phyloP scores from a whole-genome alignment of 2,888 invertebrate genomes.

The Orthonevra nobilis region DNA sequence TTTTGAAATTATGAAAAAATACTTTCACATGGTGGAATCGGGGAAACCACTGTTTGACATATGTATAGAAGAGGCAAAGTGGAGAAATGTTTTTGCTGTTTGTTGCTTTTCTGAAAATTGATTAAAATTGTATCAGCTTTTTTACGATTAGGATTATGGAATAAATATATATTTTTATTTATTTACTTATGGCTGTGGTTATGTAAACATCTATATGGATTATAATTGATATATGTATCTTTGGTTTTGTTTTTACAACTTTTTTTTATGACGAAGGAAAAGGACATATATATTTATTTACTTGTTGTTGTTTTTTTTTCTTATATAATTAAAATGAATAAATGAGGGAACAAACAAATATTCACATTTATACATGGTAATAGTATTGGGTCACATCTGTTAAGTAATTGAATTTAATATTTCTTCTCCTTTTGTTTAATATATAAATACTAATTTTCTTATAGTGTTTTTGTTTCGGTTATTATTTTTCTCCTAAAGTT shows the following conservation, averaged over 20 bases:
- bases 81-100: slow-evolving; percentile 16
- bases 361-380: slow-evolving; percentile 54
- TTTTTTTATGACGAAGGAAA: slow-evolving; percentile 10
- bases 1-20: slow-evolving; percentile 14
- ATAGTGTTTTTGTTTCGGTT: slow-evolving; percentile 19
- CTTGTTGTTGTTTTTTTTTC: not conserved
- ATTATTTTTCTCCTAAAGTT: slow-evolving; percentile 23
- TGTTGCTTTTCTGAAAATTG: slow-evolving; percentile 11
- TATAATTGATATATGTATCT: slow-evolving; percentile 36
- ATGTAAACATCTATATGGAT: slow-evolving; percentile 44
- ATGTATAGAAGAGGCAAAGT: slow-evolving; percentile 43
- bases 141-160: slow-evolving; percentile 20
- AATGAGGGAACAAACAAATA: slow-evolving; percentile 9
- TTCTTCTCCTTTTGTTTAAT: not conserved
- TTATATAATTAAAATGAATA: not conserved
- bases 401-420: slow-evolving; percentile 30
- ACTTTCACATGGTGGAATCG: slow-evolving; percentile 40
- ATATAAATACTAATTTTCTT: slow-evolving; percentile 6
- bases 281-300: slow-evolving; percentile 20
- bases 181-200: slow-evolving; percentile 25
- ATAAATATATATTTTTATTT: slow-evolving; percentile 15
- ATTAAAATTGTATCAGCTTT: slow-evolving; percentile 14
- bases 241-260: slow-evolving; percentile 20
- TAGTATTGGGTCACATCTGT: slow-evolving; percentile 28
- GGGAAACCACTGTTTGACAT: slow-evolving; percentile 56